Evolutionary conservation across 92 coral and sea anemone genomes (phyloP).

Genomic region (Micromussa lordhowensis): DNA sequence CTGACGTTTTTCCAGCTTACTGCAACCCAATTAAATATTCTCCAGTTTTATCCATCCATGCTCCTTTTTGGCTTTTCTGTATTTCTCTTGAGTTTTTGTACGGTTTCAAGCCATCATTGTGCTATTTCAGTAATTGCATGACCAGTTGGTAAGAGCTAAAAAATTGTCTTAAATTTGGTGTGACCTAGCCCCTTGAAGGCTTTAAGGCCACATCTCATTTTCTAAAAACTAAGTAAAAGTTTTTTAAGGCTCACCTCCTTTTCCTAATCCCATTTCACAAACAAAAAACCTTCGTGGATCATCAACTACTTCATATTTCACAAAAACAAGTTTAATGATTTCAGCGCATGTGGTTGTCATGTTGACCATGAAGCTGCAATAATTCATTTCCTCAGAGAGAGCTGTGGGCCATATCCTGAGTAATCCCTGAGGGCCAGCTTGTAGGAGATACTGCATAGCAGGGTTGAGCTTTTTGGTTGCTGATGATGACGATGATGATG

Average conservation of each 20-base stretch:
- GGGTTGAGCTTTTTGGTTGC: constrained; percentile 86
- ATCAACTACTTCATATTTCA: constrained; percentile 81
- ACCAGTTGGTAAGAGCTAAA: too few species aligned
- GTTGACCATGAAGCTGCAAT: constrained; percentile 93
- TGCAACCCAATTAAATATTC: too few species aligned
- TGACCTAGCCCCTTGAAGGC: too few species aligned
- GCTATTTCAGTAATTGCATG: too few species aligned
- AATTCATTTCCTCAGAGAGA: constrained; percentile 85
- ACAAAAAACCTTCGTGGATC: constrained; percentile 89
- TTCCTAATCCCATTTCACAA: constrained; percentile 79
- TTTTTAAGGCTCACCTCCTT: constrained; percentile 82
- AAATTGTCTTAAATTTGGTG: too few species aligned
- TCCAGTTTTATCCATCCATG: too few species aligned
- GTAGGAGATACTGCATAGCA: constrained; percentile 90
- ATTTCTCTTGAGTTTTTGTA: too few species aligned
- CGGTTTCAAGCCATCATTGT: too few species aligned
- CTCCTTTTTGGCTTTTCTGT: too few species aligned
- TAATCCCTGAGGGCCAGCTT: constrained; percentile 95
- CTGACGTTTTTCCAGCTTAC: too few species aligned
- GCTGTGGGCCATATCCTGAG: constrained; percentile 94
- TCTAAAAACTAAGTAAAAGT: too few species aligned
- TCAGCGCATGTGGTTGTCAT: constrained; percentile 90
- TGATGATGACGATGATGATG: constrained; percentile 32
- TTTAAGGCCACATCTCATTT: too few species aligned
- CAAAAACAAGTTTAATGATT: constrained; percentile 91